Base-by-base conservation (phyloP, 2,113 vertebrate species). In the Grammatotria lemairii region DNA sequence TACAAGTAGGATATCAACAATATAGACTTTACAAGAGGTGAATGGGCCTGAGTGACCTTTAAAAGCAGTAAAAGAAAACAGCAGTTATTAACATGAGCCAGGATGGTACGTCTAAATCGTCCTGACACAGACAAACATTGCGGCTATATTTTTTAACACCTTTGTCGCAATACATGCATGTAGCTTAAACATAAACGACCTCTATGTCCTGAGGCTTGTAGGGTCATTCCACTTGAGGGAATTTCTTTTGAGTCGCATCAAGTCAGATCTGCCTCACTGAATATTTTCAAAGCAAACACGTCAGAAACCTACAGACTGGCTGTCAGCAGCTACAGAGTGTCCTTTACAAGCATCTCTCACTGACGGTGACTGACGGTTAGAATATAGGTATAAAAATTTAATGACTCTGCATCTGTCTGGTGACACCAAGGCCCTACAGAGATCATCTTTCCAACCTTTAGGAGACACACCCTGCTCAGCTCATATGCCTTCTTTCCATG, bases 1-100 rank as follows among this genome's bases (percentile, higher is more conserved):
- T 38, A 83, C 26, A 55, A 51, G 16, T 3, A 28, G 23, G 81
- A 83, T 79, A 88, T 86, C 82, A 90, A 85, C 65, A 80, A 38
- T 63, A 80, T 5, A 3, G 0, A 87, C 47, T 31, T 45, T 78
- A 3, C 13, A 23, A 58, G 78, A 65, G 26, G 35, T 7, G 2
- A 17, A 54, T 82, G 82, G 47, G 70, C 7, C 6, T 26, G 19
- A 26, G 80, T 85, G 55, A 89, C 79, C 83, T 83, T 55, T 33
- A 9, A 21, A 73, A 26, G 14, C 7, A 23, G 13, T 23, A 55
- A 23, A 54, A 45, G n/a, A 85, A 88, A 89, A 88, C 84, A 89
- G 47, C 6, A 2, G 19, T 78, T 8, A 53, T 5, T 9, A 83
- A 83, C 5, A 10, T 47, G 83, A 82, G 5, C 60, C 26, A 49